Percentiles rank a stretch among this genome's conserved stretches.
Evolutionary conservation across 2,797 vertebrate species (phyloP).

Genomic region (Malurus leucopterus): DNA sequence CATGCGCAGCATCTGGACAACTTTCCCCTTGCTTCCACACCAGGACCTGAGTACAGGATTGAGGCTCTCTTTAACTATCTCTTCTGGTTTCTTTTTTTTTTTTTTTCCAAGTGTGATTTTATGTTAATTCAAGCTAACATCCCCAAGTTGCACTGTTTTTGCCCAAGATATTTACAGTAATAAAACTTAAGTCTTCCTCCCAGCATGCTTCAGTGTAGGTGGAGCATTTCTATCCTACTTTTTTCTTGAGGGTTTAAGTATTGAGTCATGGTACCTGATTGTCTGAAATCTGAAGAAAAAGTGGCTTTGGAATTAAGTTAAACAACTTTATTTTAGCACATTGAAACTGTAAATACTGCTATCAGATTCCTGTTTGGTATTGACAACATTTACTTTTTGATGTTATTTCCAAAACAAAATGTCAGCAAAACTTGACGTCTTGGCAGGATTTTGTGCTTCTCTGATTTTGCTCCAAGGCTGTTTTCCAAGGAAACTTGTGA

Average conservation of each 20-base stretch:
- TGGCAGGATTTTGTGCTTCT: neutral
- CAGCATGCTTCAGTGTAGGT: neutral
- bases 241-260: neutral
- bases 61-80: neutral
- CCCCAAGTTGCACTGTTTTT: neutral
- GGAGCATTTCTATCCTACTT: neutral
- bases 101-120: neutral
- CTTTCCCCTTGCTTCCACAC: neutral
- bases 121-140: neutral
- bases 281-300: neutral
- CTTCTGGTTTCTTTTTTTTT: neutral
- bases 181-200: neutral
- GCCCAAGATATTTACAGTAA: neutral
- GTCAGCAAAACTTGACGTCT: neutral
- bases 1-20: fast-evolving
- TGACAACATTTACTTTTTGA: neutral
- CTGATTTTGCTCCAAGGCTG: neutral
- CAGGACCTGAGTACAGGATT: neutral
- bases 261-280: neutral
- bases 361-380: neutral
- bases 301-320: neutral
- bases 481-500: neutral
- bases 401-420: constrained; percentile 9
- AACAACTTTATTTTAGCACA: neutral
- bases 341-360: neutral